phyloP scores from a whole-genome alignment of 1,140 invertebrate genomes.

The Hesperophylax magnus region DNA sequence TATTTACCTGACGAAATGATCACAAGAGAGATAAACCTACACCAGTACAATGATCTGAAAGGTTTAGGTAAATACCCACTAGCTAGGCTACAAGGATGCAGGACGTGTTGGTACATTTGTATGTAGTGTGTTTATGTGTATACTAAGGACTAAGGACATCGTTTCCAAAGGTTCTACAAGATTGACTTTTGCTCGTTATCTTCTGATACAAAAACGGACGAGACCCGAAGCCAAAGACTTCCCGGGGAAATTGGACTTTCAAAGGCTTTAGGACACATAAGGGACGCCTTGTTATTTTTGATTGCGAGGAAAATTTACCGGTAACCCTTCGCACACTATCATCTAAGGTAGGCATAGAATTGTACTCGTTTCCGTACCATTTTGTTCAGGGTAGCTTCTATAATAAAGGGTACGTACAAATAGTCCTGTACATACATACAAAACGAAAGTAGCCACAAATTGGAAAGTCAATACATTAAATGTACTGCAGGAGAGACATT shows the following conservation, averaged over 20 bases:
- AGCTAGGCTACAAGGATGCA: neutral
- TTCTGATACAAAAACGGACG: too few relatives aligned
- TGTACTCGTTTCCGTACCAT: neutral
- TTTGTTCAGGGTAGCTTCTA: neutral
- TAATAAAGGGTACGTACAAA: neutral
- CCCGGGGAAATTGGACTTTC: neutral
- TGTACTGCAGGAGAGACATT: neutral
- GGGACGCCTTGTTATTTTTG: slow-evolving; percentile 21
- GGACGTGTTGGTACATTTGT: neutral
- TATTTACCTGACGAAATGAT: too few relatives aligned
- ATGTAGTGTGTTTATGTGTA: neutral
- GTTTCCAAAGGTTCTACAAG: neutral
- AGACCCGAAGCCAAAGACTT: neutral
- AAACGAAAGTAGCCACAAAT: too few relatives aligned
- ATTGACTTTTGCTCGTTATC: neutral
- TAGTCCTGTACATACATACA: neutral
- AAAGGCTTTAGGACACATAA: neutral
- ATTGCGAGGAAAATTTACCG: neutral
- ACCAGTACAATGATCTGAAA: neutral
- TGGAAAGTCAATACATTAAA: too few relatives aligned
- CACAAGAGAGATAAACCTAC: too few relatives aligned
- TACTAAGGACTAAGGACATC: neutral
- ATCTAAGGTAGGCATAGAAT: neutral
- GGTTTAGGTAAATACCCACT: neutral
- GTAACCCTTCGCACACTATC: slow-evolving; percentile 10